Evolutionary conservation across 2,797 vertebrate species (phyloP).

Genomic region (Manis crassicaudata): DNA sequence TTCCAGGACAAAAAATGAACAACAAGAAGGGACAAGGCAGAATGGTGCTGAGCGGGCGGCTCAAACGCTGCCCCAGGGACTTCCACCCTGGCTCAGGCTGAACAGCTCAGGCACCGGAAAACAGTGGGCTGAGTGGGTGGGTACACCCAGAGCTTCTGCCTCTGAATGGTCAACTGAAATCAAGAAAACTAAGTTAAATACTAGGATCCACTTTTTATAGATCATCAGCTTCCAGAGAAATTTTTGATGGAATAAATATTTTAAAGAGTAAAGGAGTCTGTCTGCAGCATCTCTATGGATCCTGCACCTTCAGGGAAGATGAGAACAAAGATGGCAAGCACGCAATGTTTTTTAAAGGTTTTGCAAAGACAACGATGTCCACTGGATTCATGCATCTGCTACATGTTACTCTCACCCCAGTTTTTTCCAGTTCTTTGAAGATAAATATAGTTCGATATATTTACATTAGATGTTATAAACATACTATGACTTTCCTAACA

Average conservation of each 20-base stretch:
- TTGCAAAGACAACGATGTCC: background rate
- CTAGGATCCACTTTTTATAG: background rate
- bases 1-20: background rate
- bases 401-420: background rate
- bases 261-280: constrained; percentile 21
- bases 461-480: constrained; percentile 61
- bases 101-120: background rate
- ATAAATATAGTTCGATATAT: constrained; percentile 55
- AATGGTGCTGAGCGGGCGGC: background rate
- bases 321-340: background rate
- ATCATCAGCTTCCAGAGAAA: background rate
- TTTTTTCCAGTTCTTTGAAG: constrained; percentile 43
- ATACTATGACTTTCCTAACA: constrained; percentile 62
- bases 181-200: background rate
- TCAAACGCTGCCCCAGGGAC: background rate
- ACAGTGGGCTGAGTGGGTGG: too few species aligned
- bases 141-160: too few species aligned
- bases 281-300: background rate
- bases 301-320: background rate
- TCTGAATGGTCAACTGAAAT: background rate
- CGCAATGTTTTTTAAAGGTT: background rate
- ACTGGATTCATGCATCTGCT: background rate
- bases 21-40: background rate
- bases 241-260: constrained; percentile 12
- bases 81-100: background rate